phyloP scores from a whole-genome alignment of 2,113 vertebrate species.

The Furnarius figulus region DNA sequence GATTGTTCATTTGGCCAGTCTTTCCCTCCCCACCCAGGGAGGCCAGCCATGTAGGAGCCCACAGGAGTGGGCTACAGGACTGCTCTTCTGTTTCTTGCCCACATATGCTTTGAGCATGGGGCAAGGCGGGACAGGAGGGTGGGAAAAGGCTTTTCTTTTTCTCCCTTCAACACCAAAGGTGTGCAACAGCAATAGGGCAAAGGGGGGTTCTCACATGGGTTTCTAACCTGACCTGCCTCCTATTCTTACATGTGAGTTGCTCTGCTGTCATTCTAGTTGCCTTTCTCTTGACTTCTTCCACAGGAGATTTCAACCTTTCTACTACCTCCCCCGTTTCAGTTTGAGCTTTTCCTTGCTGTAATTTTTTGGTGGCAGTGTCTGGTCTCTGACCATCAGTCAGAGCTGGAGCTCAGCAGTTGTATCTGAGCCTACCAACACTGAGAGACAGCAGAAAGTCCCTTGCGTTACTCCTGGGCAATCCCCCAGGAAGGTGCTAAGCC shows the following conservation, averaged over 20 bases:
- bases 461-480: neutral
- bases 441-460: neutral
- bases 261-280: neutral
- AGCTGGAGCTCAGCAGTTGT: neutral
- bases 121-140: neutral
- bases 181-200: neutral
- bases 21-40: neutral
- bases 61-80: neutral
- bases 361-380: neutral
- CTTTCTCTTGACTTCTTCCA: neutral
- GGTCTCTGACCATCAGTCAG: neutral
- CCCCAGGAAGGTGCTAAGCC: neutral
- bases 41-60: neutral
- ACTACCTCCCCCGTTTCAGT: neutral
- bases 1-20: neutral
- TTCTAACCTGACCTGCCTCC: neutral
- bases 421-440: neutral
- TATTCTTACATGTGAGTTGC: neutral
- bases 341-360: neutral
- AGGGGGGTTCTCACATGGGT: neutral
- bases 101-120: neutral
- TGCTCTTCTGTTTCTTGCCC: neutral
- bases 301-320: neutral
- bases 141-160: neutral
- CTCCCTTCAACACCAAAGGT: fast-evolving